Evolutionary conservation across 2,797 vertebrate species (phyloP), one percentile per base, ranked within the genome.

Genomic region (Novumbra hubbsi): DNA sequence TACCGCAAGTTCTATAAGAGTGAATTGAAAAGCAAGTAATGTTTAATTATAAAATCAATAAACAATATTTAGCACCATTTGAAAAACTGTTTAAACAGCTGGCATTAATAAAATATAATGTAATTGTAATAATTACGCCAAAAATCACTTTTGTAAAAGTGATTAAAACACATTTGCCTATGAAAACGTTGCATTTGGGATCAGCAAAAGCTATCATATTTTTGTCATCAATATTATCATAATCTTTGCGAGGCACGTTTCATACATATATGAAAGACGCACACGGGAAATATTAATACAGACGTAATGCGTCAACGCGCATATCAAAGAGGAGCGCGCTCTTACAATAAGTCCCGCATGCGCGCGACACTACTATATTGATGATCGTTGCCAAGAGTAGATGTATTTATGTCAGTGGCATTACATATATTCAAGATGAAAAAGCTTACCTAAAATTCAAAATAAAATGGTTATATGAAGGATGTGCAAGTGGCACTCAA

Each of bases 401-500:
- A 21, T 68, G 34, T 24, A 34, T 68, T 12, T 68, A 45, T 45
- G 15, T 4, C 19, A 38, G 19, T 67, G 7, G 45, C 15, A 34
- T 45, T 57, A 57, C 55, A 57, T 24, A 24, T 57, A 24, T 57
- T 24, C 9, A 24, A 24, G 55, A 57, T 57, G 55, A 57, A 57
- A 57, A n/a, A 57, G 19, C 52, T n/a, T 21, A 34, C 38, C 15
- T 17, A 24, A 14, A 21, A n/a, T 14, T 15, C 15, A n/a, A 68
- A 68, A 48, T 69, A 8, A 72, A 55, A 64, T 28, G 28, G 49
- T 57, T 70, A 17, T 30, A 70, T 21, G 16, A 15, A n/a, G 49
- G 30, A 32, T 70, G 50, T 48, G 57, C 19, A 30, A 52, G 19
- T 32, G 67, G 21, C 16, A 50, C 9, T 11, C 8, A 17, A 27